phyloP scores from a whole-genome alignment of 2,797 vertebrate species.

The Lateolabrax maculatus region DNA sequence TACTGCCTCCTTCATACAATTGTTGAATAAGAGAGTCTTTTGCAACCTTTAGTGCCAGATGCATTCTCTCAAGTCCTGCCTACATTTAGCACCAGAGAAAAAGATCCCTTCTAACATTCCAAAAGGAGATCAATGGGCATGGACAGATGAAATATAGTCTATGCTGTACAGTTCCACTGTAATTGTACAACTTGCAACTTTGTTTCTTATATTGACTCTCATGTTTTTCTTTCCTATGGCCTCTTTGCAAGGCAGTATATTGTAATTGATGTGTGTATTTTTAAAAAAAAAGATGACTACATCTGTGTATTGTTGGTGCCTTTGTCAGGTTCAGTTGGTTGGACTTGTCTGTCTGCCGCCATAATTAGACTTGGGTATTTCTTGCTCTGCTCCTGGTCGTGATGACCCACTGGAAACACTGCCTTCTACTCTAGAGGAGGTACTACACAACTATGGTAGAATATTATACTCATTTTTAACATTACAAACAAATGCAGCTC shows the following conservation, averaged over 20 bases:
- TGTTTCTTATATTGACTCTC: constrained; percentile 58
- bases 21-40: constrained; percentile 56
- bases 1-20: constrained; percentile 56
- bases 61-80: constrained; percentile 70
- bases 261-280: constrained; percentile 78
- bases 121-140: constrained; percentile 59
- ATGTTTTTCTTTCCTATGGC: constrained; percentile 65
- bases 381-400: constrained; percentile 70
- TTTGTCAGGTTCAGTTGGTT: constrained; percentile 80
- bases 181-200: constrained; percentile 67
- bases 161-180: constrained; percentile 70
- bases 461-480: constrained; percentile 32
- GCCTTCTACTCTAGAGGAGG: constrained; percentile 62
- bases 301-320: constrained; percentile 84
- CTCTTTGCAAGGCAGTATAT: constrained; percentile 75
- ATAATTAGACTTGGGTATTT: constrained; percentile 61
- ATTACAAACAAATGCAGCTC: constrained; percentile 48
- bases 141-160: constrained; percentile 59
- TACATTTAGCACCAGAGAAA: constrained; percentile 61
- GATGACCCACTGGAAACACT: constrained; percentile 70
- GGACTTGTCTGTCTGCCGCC: constrained; percentile 75
- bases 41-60: constrained; percentile 72
- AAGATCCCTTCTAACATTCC: constrained; percentile 69
- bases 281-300: constrained; percentile 70
- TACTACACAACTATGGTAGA: constrained; percentile 12